Conservation (phyloP, 2,113 vertebrate genomes). For the Boleophthalmus pectinirostris region DNA sequence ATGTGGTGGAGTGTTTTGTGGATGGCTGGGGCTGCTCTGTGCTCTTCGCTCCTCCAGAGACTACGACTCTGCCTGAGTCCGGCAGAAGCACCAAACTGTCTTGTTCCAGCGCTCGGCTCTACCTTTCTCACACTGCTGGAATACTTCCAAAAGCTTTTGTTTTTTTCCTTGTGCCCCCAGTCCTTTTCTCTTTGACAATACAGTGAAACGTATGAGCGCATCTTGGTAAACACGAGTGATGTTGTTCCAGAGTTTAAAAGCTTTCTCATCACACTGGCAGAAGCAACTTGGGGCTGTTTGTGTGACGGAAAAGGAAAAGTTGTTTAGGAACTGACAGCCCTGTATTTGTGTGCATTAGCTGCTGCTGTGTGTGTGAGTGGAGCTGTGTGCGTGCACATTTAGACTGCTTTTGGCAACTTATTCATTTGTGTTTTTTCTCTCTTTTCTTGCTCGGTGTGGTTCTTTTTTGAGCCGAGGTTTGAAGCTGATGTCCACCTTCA, state of each 20-base stretch:
- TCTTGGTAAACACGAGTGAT: constrained; percentile 67
- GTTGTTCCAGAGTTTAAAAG: constrained; percentile 74
- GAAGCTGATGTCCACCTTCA: constrained; percentile 71
- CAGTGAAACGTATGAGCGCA: constrained; percentile 58
- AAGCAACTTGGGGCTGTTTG: constrained; percentile 72
- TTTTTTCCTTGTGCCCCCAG: constrained; percentile 52
- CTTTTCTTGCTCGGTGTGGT: constrained; percentile 56
- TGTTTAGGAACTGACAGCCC: constrained; percentile 69
- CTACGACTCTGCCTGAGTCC: constrained; percentile 35
- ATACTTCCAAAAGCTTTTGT: constrained; percentile 58
- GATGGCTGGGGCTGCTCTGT: not conserved
- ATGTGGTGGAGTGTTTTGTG: constrained; percentile 21
- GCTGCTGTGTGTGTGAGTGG: constrained; percentile 2
- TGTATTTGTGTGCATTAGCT: constrained; percentile 36
- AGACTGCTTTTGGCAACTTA: constrained; percentile 74
- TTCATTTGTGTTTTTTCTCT: constrained; percentile 56
- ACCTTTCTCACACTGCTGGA: constrained; percentile 56
- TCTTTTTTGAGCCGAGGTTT: constrained; percentile 65
- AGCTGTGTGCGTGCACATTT: constrained; percentile 40
- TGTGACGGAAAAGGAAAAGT: constrained; percentile 69
- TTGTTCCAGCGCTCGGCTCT: constrained; percentile 42
- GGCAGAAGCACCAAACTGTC: constrained; percentile 49
- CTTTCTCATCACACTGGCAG: constrained; percentile 62
- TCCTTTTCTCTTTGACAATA: constrained; percentile 66
- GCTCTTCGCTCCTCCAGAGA: constrained; percentile 25